Percentiles rank a stretch among this genome's conserved stretches.
Evolutionary conservation across 2,888 invertebrate genomes (phyloP).

Genomic region (Nomada fucata): DNA sequence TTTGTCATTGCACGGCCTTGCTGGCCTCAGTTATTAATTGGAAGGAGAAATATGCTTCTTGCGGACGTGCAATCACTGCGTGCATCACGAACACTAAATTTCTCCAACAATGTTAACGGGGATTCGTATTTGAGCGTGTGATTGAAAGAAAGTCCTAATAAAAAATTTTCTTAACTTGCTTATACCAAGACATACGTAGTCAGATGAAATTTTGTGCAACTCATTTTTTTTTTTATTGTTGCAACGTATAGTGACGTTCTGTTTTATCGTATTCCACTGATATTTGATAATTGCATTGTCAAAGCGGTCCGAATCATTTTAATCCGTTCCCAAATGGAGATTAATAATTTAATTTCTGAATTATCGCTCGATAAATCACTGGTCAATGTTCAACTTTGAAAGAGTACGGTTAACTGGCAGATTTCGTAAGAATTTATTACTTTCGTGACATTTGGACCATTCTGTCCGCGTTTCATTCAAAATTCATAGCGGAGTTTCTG

Average conservation of each 20-base stretch:
- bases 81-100: background rate
- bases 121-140: background rate
- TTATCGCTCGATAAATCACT: too few relatives aligned
- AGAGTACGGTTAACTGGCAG: background rate
- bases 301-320: background rate
- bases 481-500: conserved; percentile 14
- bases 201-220: too few relatives aligned
- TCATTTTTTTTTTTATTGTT: too few relatives aligned
- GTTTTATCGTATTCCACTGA: background rate
- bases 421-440: background rate
- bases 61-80: background rate
- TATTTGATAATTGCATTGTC: background rate
- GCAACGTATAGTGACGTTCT: background rate
- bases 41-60: background rate
- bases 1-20: conserved; percentile 32
- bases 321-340: background rate
- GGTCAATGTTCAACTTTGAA: background rate
- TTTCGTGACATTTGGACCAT: conserved; percentile 4
- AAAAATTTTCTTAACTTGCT: background rate
- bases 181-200: too few relatives aligned
- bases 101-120: background rate
- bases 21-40: background rate
- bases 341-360: background rate
- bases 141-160: background rate
- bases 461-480: conserved; percentile 20